Conservation (phyloP, 2,888 invertebrate species). For the Aplocera efformata region DNA sequence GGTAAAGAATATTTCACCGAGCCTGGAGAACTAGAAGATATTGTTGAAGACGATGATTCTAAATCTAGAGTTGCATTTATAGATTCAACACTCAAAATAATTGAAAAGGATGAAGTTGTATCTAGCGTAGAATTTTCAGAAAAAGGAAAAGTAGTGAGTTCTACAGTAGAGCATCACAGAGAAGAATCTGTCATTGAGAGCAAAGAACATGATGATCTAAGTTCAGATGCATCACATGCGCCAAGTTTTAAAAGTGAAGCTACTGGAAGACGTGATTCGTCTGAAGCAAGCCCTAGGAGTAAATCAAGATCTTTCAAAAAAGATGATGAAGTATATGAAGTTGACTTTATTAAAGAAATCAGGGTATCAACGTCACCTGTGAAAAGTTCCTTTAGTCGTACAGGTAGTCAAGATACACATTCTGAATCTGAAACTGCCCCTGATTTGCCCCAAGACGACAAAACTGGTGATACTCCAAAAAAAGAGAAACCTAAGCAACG, state of each 20-base stretch:
- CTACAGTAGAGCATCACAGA: constrained; percentile 70
- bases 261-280: constrained; percentile 59
- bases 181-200: constrained; percentile 73
- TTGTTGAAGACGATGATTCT: constrained; percentile 64
- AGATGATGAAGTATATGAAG: constrained; percentile 73
- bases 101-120: constrained; percentile 71
- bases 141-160: constrained; percentile 71
- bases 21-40: constrained; percentile 68
- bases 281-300: constrained; percentile 68
- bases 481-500: constrained; percentile 51
- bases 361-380: constrained; percentile 74
- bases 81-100: constrained; percentile 64
- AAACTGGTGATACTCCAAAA: constrained; percentile 60
- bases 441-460: constrained; percentile 72
- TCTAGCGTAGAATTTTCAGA: constrained; percentile 67
- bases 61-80: constrained; percentile 66
- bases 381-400: constrained; percentile 73
- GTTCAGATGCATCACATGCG: constrained; percentile 71
- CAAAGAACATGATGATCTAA: constrained; percentile 72
- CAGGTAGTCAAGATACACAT: constrained; percentile 79
- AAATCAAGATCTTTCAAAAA: constrained; percentile 74
- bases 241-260: constrained; percentile 71
- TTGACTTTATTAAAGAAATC: constrained; percentile 77
- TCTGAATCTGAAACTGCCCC: constrained; percentile 78
- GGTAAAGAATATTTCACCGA: constrained; percentile 78